Evolutionary conservation across 1,140 invertebrate genomes (phyloP), one percentile per base, ranked within the genome.

Genomic region (Rhizoglyphus robini): DNA sequence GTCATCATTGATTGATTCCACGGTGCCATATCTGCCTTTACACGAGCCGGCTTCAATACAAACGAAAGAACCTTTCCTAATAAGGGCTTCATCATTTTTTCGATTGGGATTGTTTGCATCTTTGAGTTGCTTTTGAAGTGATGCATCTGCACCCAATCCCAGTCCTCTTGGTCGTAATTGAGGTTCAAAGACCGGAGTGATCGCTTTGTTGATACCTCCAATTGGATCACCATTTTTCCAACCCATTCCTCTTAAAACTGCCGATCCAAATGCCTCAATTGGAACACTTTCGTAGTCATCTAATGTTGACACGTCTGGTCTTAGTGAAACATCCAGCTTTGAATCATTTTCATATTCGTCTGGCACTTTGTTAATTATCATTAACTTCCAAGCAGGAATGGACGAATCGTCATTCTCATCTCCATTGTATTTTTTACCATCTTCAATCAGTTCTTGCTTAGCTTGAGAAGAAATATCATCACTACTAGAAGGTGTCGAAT

Each of bases 171-270:
- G 90, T 67, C 92, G 78, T 27, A 88, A 68, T 69, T 80, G 76
- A 30, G 84, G 83, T 70, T 81, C 75, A 60, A 32, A 29, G 67
- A 79, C 71, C 49, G 80, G 74, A 61, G 75, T 72, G 4, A 83
- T 76, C 49, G 62, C 36, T 60, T 69, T 65, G 57, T 63, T 68
- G 1, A 49, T 69, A 23, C 38, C 61, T 36, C 63, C 68, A 54
- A 71, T 63, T 13, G 51, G 57, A 23, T 47, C 54, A 20, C 66
- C 70, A 68, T 86, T 81, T 69, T 83, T 82, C 90, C 90, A 96
- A 0, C 92, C 92, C 92, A 96, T 96, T 36, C 93, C 93, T 71
- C 90, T 76, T 18, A 97, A 77, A 85, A 96, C 87, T 4, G 92
- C 93, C 70, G 89, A 68, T 5, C 93, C 93, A 85, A 85, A 97